Percentiles rank a stretch among this genome's conserved stretches.
phyloP scores from a whole-genome alignment of 2,113 vertebrate genomes.

The Pseudorasbora parva region DNA sequence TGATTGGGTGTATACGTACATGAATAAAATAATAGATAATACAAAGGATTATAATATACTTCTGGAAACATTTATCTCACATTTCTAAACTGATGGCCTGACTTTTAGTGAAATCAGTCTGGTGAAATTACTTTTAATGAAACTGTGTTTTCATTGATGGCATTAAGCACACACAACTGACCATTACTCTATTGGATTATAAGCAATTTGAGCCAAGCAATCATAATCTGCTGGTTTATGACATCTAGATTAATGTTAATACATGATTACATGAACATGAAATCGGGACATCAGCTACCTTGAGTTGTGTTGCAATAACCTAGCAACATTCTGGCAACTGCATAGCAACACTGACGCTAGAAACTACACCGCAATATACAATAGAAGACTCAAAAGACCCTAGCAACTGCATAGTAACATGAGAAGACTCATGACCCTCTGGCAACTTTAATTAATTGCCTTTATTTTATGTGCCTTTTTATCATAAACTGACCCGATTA shows the following conservation, averaged over 20 bases:
- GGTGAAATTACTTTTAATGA: too few species aligned
- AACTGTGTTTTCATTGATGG: constrained; percentile 13
- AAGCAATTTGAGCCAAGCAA: background rate
- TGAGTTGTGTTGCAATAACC: background rate
- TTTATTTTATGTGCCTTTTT: too few species aligned
- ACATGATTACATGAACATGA: constrained; percentile 1
- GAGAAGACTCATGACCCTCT: too few species aligned
- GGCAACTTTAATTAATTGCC: too few species aligned
- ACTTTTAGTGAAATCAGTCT: constrained; percentile 21
- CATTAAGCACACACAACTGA: background rate
- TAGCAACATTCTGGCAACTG: background rate
- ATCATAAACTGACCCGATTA: too few species aligned
- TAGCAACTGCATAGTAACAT: background rate
- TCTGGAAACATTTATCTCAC: background rate
- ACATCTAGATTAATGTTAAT: background rate
- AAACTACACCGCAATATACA: background rate
- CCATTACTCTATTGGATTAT: constrained; percentile 15
- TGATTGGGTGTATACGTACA: too few species aligned
- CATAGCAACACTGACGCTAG: background rate
- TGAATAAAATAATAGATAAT: too few species aligned
- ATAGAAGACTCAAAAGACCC: background rate
- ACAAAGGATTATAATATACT: background rate
- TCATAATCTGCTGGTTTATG: background rate
- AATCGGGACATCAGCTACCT: background rate
- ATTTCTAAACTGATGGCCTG: background rate